phyloP scores from a whole-genome alignment of 2,797 vertebrate species.

The Onychomys leucogaster region DNA sequence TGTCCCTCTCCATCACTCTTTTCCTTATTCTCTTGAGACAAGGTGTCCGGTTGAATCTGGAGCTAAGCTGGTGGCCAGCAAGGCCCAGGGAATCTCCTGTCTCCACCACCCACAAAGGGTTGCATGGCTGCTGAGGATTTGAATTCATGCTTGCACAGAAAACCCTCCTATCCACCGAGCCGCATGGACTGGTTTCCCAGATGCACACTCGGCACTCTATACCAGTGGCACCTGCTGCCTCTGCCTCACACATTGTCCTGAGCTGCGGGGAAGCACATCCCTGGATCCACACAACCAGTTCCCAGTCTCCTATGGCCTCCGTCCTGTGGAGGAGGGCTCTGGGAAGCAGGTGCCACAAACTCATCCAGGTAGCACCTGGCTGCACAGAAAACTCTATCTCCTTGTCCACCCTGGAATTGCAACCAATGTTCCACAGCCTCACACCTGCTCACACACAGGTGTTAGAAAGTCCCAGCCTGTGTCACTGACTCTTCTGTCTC shows the following conservation, averaged over 20 bases:
- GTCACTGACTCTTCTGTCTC: too few relatives aligned
- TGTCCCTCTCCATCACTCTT: neutral
- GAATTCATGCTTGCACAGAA: neutral
- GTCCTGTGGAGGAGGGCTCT: neutral
- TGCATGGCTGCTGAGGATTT: too few relatives aligned
- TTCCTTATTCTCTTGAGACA: neutral
- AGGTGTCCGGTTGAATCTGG: neutral
- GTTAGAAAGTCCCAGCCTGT: neutral
- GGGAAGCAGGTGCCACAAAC: too few relatives aligned
- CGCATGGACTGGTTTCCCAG: accelerated
- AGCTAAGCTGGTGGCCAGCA: neutral
- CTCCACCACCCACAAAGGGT: neutral
- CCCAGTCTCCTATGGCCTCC: neutral
- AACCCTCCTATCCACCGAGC: neutral
- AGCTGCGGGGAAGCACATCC: neutral
- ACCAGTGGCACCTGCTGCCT: accelerated
- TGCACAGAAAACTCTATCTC: too few relatives aligned
- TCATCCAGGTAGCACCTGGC: accelerated
- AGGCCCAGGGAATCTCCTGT: neutral
- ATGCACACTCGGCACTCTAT: too few relatives aligned
- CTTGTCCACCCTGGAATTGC: neutral
- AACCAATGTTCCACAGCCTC: accelerated
- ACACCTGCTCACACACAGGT: accelerated
- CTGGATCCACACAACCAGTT: neutral
- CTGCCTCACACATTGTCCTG: neutral